Evolutionary conservation across 2,797 vertebrate genomes (phyloP).

Genomic region (Manis crassicaudata): DNA sequence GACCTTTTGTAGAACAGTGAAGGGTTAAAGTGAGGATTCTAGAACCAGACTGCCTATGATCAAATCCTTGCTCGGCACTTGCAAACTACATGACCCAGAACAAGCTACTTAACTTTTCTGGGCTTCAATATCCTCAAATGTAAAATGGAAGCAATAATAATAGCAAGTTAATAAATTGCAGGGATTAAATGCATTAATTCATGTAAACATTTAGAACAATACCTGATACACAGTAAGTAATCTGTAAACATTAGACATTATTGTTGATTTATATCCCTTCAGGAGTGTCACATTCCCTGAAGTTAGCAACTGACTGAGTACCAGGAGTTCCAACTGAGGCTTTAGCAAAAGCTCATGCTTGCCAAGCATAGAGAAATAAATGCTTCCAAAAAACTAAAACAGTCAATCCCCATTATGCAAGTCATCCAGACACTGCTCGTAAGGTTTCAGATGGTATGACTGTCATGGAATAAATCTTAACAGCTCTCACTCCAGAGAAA

Average conservation of each 20-base stretch:
- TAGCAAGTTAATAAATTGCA: not conserved
- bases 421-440: not conserved
- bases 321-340: not conserved
- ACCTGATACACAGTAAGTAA: not conserved
- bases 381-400: not conserved
- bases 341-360: not conserved
- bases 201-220: not conserved
- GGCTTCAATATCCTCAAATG: not conserved
- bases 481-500: not conserved
- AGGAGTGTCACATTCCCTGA: not conserved
- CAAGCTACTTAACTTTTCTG: not conserved
- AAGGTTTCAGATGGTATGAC: not conserved
- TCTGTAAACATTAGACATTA: not conserved
- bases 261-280: not conserved
- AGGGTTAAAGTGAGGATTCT: not conserved
- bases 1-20: not conserved
- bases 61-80: not conserved
- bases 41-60: not conserved
- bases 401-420: not conserved
- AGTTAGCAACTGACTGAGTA: not conserved
- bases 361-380: not conserved
- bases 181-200: not conserved
- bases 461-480: not conserved
- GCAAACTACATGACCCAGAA: not conserved
- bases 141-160: not conserved